Percentiles rank a stretch among this genome's conserved stretches.
phyloP scores from a whole-genome alignment of 2,888 invertebrate genomes.

The Drosophila neutralis region DNA sequence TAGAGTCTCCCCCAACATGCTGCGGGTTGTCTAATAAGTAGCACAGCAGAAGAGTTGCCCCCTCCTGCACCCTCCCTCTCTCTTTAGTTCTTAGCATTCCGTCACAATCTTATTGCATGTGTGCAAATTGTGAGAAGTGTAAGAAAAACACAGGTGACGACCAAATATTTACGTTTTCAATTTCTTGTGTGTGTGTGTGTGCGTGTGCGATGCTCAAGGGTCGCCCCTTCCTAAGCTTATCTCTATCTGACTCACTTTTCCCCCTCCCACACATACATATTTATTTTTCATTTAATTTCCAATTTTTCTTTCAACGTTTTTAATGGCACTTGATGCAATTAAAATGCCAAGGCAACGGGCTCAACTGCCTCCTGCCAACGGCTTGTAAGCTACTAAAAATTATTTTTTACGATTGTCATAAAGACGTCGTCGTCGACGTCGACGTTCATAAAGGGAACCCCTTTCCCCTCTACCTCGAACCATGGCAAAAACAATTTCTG shows the following conservation, averaged over 20 bases:
- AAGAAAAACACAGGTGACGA: conserved; percentile 56
- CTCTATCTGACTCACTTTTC: background rate
- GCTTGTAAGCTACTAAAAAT: conserved; percentile 77
- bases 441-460: conserved; percentile 32
- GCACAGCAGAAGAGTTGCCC: conserved; percentile 31
- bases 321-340: conserved; percentile 76
- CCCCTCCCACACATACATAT: conserved; percentile 47
- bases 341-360: conserved; percentile 71
- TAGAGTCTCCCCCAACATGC: conserved; percentile 31
- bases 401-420: conserved; percentile 80
- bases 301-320: conserved; percentile 69
- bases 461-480: background rate
- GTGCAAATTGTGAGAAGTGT: conserved; percentile 40
- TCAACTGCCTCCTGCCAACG: conserved; percentile 33
- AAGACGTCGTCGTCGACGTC: conserved; percentile 65
- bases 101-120: conserved; percentile 38
- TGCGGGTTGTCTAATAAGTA: conserved; percentile 47
- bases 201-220: conserved; percentile 33
- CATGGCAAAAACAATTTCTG: conserved; percentile 56
- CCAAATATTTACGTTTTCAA: conserved; percentile 66
- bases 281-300: conserved; percentile 75
- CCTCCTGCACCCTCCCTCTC: too few relatives aligned
- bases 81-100: background rate
- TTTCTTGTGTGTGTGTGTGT: conserved; percentile 36
- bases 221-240: background rate